Percentiles rank a stretch among this genome's conserved stretches.
phyloP scores from a whole-genome alignment of 2,113 vertebrate species.

The Morone saxatilis region DNA sequence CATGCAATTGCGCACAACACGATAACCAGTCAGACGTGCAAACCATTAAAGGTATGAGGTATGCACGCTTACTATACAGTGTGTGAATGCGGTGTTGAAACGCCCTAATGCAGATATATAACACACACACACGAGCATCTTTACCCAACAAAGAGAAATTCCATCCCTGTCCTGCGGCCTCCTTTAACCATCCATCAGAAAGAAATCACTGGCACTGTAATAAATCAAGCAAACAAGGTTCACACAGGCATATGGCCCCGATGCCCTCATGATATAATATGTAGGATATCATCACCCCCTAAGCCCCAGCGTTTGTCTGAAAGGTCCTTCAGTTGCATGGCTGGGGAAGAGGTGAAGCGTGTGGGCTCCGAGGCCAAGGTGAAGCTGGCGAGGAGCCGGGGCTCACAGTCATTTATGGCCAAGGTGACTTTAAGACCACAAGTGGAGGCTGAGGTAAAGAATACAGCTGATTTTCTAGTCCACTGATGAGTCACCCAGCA shows the following conservation, averaged over 20 bases:
- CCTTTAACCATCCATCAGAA: conserved; percentile 69
- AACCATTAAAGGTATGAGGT: conserved; percentile 16
- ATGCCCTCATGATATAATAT: conserved; percentile 59
- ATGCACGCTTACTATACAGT: neutral
- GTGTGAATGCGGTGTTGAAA: neutral
- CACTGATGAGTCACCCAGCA: conserved; percentile 33
- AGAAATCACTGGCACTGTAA: conserved; percentile 38
- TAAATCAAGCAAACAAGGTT: conserved; percentile 74
- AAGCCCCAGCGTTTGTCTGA: conserved; percentile 43
- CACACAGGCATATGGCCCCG: conserved; percentile 44
- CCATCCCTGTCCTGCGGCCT: conserved; percentile 20
- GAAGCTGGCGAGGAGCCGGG: neutral
- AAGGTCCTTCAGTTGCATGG: conserved; percentile 25
- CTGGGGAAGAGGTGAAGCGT: conserved; percentile 47
- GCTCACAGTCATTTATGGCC: neutral
- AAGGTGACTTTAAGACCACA: conserved; percentile 69
- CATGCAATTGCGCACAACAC: neutral
- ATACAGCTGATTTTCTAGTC: conserved; percentile 49
- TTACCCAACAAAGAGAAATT: conserved; percentile 31
- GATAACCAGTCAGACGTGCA: neutral
- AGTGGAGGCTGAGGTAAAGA: conserved; percentile 10
- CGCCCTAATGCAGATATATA: neutral
- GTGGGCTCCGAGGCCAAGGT: conserved; percentile 52
- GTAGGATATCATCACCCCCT: conserved; percentile 57
- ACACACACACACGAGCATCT: neutral